Evolutionary conservation across 53 echinoderm and acorn worm species (phyloP), one percentile per base, ranked within the genome.

Genomic region (Zoroaster sp.): DNA sequence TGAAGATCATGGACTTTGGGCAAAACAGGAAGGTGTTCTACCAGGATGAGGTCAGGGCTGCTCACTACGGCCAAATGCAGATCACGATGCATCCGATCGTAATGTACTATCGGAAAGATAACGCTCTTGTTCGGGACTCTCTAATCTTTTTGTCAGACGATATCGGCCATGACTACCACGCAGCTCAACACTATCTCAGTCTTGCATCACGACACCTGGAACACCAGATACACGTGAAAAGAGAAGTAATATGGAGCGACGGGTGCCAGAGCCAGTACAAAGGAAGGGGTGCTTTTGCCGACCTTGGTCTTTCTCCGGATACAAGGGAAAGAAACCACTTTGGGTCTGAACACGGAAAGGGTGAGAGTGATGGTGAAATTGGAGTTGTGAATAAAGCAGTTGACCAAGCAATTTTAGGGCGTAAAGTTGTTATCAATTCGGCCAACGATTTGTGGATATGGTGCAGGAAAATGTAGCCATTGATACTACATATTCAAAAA

Each of bases 1-100:
- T 88, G 41, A 88, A 88, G 82, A 66, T 92, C 0, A 92, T 91
- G 88, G 92, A 92, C 71, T 91, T 92, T 73, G 88, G 88, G 3
- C 79, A 92, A 68, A 88, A 80, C 39, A 55, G 88, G 1, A 74
- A 79, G 59, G 79, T 88, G 3, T 88, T 71, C 54, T 92, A 80
- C 45, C 92, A 92, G 47, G 88, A 92, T 47, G 88, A 92, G 67
- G 53, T 91, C 13, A 92, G 81, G 40, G 39, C 87, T 0, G 92
- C 92, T 28, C 78, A 73, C 36, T 92, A 35, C 41, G 42, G 87
- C 28, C 72, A 80, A 59, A 72, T 39, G 23, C 92, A 87, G 18
- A 74, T 78, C 25, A 87, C 88, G 1, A 92, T 92, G 87, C 92
- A 92, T 12, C 92, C 82, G 8, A 92, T 73, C 18, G 70, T 79